Conservation (phyloP, 2,797 vertebrate genomes). For the Picus viridis region DNA sequence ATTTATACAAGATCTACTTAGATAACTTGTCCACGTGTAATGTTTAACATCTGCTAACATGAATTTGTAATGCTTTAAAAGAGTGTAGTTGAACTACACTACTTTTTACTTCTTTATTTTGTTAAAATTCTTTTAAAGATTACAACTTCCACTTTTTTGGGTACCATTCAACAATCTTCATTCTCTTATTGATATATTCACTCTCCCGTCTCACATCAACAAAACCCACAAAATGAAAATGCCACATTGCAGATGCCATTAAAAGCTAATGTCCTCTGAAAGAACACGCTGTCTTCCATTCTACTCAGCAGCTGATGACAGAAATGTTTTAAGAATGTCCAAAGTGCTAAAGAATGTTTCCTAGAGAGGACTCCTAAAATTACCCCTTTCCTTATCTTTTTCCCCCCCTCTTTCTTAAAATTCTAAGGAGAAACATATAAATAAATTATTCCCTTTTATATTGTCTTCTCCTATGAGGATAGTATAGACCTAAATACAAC, state of each 20-base stretch:
- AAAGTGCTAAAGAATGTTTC: background rate
- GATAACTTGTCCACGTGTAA: background rate
- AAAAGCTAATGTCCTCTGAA: background rate
- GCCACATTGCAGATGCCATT: background rate
- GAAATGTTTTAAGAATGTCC: background rate
- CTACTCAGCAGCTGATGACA: background rate
- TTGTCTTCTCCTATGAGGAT: background rate
- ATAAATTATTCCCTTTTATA: background rate
- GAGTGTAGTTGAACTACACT: background rate
- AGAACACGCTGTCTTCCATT: background rate
- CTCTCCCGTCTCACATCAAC: rapidly evolving
- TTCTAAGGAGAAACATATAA: background rate
- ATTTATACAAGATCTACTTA: background rate
- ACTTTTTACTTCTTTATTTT: background rate
- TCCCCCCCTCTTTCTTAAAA: background rate
- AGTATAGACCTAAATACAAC: background rate
- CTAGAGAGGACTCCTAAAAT: background rate
- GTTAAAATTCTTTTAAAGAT: background rate
- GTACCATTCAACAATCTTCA: background rate
- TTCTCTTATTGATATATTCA: background rate
- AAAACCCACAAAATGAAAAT: background rate
- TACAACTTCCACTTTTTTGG: background rate
- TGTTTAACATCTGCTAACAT: background rate
- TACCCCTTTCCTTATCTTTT: background rate
- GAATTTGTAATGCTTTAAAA: background rate